Evolutionary conservation across 2,113 vertebrate species (phyloP).

Genomic region (Bubo bubo): DNA sequence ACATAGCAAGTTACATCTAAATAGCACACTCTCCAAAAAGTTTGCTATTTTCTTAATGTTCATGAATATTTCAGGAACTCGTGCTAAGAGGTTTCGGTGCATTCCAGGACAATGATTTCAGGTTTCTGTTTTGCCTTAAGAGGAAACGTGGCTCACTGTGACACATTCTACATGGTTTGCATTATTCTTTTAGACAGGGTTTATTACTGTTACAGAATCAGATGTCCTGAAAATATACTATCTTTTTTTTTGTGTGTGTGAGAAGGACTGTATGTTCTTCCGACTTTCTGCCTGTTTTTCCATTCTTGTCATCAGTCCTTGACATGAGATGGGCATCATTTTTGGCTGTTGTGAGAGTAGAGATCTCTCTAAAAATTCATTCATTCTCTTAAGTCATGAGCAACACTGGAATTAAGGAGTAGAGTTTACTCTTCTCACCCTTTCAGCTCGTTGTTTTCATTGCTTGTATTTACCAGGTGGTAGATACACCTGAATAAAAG

Average conservation of each 20-base stretch:
- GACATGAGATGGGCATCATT: background rate
- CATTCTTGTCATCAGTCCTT: background rate
- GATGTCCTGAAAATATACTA: background rate
- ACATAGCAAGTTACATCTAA: background rate
- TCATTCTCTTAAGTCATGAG: background rate
- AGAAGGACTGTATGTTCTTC: background rate
- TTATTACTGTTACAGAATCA: background rate
- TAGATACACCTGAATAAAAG: background rate
- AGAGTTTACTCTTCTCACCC: background rate
- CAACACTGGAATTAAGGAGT: background rate
- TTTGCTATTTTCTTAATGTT: slow-evolving; percentile 3
- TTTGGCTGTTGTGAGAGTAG: background rate
- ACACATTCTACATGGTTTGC: background rate
- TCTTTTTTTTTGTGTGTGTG: background rate
- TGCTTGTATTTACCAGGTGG: background rate
- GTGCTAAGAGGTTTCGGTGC: background rate
- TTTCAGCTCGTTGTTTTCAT: background rate
- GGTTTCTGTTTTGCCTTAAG: background rate
- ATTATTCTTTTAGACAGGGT: background rate
- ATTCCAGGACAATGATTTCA: slow-evolving; percentile 52
- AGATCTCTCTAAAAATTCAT: background rate
- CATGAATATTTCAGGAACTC: slow-evolving; percentile 50
- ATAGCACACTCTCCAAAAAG: background rate
- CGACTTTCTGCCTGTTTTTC: background rate
- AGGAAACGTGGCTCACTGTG: background rate